phyloP scores from a whole-genome alignment of 2,797 vertebrate species.

The Rhadinocentrus ornatus region DNA sequence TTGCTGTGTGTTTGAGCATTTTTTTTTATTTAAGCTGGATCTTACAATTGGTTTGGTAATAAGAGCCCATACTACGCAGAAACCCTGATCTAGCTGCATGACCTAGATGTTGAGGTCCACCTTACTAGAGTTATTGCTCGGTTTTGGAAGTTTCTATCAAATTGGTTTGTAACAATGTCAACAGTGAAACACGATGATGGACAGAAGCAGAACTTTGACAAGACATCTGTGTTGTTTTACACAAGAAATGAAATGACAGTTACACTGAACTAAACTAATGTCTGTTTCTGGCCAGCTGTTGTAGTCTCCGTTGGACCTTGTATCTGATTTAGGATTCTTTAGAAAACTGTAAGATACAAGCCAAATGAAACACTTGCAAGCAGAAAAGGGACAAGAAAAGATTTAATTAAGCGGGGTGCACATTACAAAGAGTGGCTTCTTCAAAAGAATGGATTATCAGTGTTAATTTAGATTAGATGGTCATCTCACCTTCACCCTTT shows the following conservation, averaged over 20 bases:
- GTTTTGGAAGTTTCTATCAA: background rate
- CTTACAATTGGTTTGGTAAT: background rate
- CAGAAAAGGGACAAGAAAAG: conserved; percentile 23
- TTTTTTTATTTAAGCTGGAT: background rate
- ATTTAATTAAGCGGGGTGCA: conserved; percentile 22
- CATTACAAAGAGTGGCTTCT: conserved; percentile 27
- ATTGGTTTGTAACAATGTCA: background rate
- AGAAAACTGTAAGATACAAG: conserved; percentile 4
- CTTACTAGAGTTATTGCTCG: background rate
- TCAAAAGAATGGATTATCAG: conserved; percentile 39
- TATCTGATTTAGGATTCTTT: conserved; percentile 6
- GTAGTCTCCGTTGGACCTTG: conserved; percentile 11
- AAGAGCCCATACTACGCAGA: background rate
- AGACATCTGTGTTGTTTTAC: background rate
- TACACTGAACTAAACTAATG: conserved; percentile 4
- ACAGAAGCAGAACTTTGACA: background rate
- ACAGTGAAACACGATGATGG: background rate
- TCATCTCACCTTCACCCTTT: conserved; percentile 14
- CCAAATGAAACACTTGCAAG: background rate
- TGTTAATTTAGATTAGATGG: conserved; percentile 11
- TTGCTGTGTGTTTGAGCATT: background rate
- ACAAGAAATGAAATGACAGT: background rate
- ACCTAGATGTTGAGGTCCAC: background rate
- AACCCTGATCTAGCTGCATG: background rate
- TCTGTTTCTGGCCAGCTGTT: background rate